These are phyloP conservation scores for Ophion slaviceki DNA, from an alignment of 2,888 invertebrate species.

Conservation along the genomic window DNA sequence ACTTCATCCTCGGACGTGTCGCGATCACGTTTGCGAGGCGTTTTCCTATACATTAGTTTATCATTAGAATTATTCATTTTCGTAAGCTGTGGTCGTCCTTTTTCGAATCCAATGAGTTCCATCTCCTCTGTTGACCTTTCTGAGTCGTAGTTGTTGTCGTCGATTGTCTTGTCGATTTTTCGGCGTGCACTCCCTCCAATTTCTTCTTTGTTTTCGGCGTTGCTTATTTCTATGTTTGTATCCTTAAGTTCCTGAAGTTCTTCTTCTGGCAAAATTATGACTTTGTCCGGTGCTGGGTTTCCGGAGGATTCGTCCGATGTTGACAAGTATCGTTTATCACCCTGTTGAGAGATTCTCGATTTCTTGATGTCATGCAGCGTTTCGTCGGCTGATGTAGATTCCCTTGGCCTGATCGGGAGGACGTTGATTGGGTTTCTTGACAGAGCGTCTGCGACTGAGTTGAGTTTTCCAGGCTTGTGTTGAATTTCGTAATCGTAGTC, in stretches of 20 bases:
- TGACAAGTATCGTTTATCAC: not conserved
- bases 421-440: not conserved
- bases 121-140: no score
- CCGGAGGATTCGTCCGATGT: not conserved
- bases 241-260: not conserved
- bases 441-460: conserved; percentile 37
- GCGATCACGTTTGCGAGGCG: no score
- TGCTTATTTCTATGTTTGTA: not conserved
- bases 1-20: no score
- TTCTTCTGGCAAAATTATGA: not conserved
- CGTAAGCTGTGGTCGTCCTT: no score
- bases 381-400: not conserved
- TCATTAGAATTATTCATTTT: no score
- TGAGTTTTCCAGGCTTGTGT: conserved; percentile 45
- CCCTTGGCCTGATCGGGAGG: not conserved
- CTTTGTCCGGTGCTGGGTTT: conserved; percentile 6
- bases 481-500: conserved; percentile 43
- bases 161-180: not conserved
- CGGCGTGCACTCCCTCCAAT: not conserved
- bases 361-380: not conserved
- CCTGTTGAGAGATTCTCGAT: not conserved
- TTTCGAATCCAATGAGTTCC: no score
- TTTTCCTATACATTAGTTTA: no score
- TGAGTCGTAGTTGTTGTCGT: not conserved
- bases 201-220: not conserved